phyloP scores from a whole-genome alignment of 2,797 vertebrate species.

The Leucoraja ocellata region DNA sequence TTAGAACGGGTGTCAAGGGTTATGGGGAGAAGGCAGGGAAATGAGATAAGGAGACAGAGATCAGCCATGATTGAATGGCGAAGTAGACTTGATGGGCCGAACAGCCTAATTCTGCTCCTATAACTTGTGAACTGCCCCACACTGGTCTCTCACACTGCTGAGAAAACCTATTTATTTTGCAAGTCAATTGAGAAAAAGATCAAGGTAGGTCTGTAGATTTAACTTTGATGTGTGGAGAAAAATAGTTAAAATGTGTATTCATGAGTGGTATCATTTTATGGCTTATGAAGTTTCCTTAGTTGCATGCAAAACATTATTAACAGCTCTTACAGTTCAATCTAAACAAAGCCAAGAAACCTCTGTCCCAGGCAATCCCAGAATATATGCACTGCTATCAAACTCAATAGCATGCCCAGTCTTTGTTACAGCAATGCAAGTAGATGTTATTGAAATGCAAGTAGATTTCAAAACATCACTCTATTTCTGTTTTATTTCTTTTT shows the following conservation, averaged over 20 bases:
- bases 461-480: neutral
- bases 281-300: neutral
- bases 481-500: no score
- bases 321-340: neutral
- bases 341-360: neutral
- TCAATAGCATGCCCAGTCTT: neutral
- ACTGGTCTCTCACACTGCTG: neutral
- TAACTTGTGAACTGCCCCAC: no score
- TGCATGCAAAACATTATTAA: neutral
- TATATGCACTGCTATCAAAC: neutral
- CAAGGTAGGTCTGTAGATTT: neutral
- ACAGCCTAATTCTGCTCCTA: no score
- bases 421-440: neutral
- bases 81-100: no score
- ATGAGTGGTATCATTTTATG: neutral
- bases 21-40: no score
- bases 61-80: no score
- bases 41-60: no score
- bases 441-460: neutral
- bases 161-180: neutral
- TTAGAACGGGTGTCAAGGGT: no score
- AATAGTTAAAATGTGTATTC: neutral
- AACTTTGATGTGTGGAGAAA: neutral
- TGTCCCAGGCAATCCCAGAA: neutral
- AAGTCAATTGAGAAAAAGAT: neutral